Evolutionary conservation across 2,113 vertebrate genomes (phyloP).

Genomic region (Argyrosomus japonicus): DNA sequence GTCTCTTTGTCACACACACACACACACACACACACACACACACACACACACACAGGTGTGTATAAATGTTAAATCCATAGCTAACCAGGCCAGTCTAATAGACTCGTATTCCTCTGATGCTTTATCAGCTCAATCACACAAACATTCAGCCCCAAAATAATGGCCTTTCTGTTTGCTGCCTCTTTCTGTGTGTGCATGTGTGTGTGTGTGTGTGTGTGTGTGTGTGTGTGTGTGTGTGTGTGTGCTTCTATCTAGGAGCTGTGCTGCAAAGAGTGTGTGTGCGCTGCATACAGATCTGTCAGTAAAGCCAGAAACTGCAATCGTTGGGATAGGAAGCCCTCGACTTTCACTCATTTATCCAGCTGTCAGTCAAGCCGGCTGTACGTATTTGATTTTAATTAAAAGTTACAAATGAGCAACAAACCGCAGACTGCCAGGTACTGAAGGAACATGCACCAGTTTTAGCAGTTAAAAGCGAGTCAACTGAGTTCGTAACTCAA

Average conservation of each 20-base stretch:
- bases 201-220: constrained; percentile 29
- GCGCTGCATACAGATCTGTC: constrained; percentile 73
- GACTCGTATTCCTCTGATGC: constrained; percentile 77
- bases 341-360: constrained; percentile 36
- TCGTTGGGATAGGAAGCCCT: constrained; percentile 30
- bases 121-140: constrained; percentile 82
- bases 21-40: constrained; percentile 17
- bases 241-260: constrained; percentile 58
- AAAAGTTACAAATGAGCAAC: constrained; percentile 21
- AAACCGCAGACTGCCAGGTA: background rate
- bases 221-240: constrained; percentile 23
- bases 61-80: constrained; percentile 78
- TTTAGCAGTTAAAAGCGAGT: background rate
- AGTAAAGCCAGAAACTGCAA: constrained; percentile 49
- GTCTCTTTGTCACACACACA: constrained; percentile 19
- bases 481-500: background rate
- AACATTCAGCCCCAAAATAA: constrained; percentile 80
- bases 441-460: background rate
- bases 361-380: constrained; percentile 20
- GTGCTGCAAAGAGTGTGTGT: constrained; percentile 58
- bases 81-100: constrained; percentile 79
- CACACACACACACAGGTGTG: constrained; percentile 41
- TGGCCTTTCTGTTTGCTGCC: constrained; percentile 78
- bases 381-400: constrained; percentile 35
- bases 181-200: constrained; percentile 43